Evolutionary conservation across 2,797 vertebrate species (phyloP).

Genomic region (Sorex maritimensis): DNA sequence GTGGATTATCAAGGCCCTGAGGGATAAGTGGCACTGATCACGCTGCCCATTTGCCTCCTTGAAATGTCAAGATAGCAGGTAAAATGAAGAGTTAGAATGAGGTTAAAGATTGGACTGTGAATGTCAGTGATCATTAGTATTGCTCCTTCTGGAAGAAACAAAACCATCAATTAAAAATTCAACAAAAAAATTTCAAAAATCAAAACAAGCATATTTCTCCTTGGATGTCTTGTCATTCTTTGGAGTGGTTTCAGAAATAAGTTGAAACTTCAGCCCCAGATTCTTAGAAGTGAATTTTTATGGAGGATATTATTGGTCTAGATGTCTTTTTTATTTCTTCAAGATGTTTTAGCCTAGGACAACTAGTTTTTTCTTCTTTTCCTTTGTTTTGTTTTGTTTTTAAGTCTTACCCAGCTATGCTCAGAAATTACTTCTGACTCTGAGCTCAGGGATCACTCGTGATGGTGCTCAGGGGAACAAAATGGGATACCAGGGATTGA

Average conservation of each 20-base stretch:
- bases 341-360: too few relatives aligned
- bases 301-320: background rate
- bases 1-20: background rate
- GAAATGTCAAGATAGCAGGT: background rate
- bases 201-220: background rate
- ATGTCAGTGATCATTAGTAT: background rate
- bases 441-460: too few relatives aligned
- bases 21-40: background rate
- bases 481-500: too few relatives aligned
- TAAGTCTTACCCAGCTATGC: too few relatives aligned
- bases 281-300: background rate
- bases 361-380: too few relatives aligned
- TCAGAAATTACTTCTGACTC: too few relatives aligned
- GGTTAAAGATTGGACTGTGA: background rate
- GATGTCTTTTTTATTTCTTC: background rate
- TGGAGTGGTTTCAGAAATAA: constrained; percentile 53
- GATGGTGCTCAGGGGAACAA: too few relatives aligned
- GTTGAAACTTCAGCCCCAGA: background rate
- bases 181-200: background rate
- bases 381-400: too few relatives aligned
- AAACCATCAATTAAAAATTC: background rate
- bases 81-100: constrained; percentile 23
- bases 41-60: background rate
- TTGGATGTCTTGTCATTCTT: background rate
- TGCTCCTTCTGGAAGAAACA: constrained; percentile 10